Evolutionary conservation across 2,113 vertebrate species (phyloP), one percentile per base, ranked within the genome.

Genomic region (Hemiprocne comata): DNA sequence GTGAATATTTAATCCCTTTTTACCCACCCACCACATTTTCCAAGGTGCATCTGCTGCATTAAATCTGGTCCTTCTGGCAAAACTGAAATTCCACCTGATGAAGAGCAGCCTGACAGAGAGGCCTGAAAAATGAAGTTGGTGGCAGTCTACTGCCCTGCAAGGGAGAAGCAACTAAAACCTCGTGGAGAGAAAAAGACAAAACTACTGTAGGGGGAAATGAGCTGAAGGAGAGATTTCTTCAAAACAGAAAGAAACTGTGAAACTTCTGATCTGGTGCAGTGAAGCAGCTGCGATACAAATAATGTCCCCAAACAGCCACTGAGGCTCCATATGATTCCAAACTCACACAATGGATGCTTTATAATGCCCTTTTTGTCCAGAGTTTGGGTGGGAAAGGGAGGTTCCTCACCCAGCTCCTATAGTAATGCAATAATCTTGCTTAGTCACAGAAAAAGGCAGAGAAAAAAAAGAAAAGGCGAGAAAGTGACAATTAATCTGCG

Each of bases 391-490:
- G 76, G 70, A 86, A 85, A 92, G 36, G 64, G 62, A 90, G 36
- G 58, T 85, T 86, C 61, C 29, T 87, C 40, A 62, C 9, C 62
- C 55, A 74, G 26, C 50, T 86, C 40, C 80, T 87, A 31, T 44
- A 80, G 65, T 78, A 89, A n/a, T 42, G 62, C 53, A 87, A 62
- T 76, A 90, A 79, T 85, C 50, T 93, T 73, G 38, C 83, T 77
- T 71, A 93, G 65, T 91, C 33, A 87, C n/a, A 73, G 82, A 81
- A 93, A 81, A 86, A 85, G n/a, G 62, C 50, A 88, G 26, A 90
- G 89, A 25, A 24, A 79, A 94, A 89, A 70, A 48, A 40, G 53
- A 62, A 87, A 83, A 93, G 29, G 42, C 95, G 55, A 96, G 62
- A 93, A 78, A 90, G 23, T 54, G 60, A 80, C 89, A 51, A 90